phyloP scores from a whole-genome alignment of 1,140 invertebrate species.

The Drosophila ambigua region DNA sequence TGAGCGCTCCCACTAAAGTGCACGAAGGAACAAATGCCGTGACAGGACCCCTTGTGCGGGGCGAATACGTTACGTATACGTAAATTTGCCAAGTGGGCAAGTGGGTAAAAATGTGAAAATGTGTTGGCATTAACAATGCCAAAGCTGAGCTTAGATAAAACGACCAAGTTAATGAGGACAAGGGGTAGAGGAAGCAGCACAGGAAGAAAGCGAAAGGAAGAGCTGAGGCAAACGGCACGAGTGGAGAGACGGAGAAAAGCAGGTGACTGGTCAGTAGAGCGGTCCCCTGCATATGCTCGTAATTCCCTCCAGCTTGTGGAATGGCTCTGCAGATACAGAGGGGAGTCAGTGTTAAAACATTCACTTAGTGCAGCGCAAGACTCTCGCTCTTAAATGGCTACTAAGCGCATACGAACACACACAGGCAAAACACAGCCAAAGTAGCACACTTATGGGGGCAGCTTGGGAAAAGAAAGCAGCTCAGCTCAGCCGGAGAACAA shows the following conservation, averaged over 20 bases:
- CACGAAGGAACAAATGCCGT: conserved; percentile 44
- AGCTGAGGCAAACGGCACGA: no score
- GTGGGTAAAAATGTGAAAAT: conserved; percentile 59
- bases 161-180: conserved; percentile 28
- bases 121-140: conserved; percentile 69
- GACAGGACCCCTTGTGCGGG: conserved; percentile 22
- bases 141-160: conserved; percentile 49
- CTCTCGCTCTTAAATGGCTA: background rate
- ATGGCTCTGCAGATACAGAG: no score
- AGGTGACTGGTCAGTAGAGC: conserved; percentile 14
- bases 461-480: no score
- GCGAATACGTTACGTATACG: conserved; percentile 27
- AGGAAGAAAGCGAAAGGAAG: no score
- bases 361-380: conserved; percentile 6
- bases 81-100: conserved; percentile 59
- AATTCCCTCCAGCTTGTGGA: background rate
- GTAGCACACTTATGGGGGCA: no score
- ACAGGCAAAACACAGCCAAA: no score
- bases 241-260: background rate
- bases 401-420: conserved; percentile 1
- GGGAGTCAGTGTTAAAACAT: background rate
- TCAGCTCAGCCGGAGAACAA: no score
- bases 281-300: background rate
- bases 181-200: background rate
- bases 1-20: conserved; percentile 51